Evolutionary conservation across 2,113 vertebrate genomes (phyloP), one percentile per base, ranked within the genome.

Genomic region (Hippopotamus amphibius): DNA sequence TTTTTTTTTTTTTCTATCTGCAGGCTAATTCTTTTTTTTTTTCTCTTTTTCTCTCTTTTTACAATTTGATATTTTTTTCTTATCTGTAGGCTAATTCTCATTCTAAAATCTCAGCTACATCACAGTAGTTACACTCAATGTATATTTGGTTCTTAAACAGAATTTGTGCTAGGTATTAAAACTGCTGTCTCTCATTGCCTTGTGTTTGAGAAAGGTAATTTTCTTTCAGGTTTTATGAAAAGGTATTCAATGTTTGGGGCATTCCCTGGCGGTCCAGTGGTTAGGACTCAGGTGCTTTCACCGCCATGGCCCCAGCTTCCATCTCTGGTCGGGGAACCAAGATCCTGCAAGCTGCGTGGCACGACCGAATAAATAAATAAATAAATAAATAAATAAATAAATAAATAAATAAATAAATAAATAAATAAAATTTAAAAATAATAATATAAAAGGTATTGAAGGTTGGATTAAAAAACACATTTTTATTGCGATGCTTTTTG

Each of bases 251-350:
- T 5, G 43, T 9, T 7, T 8, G 46, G 46, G 30, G 74, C 53
- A 28, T 22, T 61, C 22, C 21, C 21, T 3, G 16, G 2, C 0
- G 0, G 46, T 77, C 74, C 16, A 50, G 28, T 21, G 5, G 28
- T 77, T 77, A 21, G 48, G 26, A 48, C 30, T 19, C 10, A 37
- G 2, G 46, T 6, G 46, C 30, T 76, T 11, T 50, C 48, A 50
- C 4, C 19, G 28, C 15, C 5, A 15, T 76, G 72, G 15, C 16
- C 28, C 16, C 46, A 30, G 46, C 30, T 50, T 76, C 8, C 30
- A 19, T 9, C 8, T 7, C 2, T 76, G 46, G 4, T 30, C 48
- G 46, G 72, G 46, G 30, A 76, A 1, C 43, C 10, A 17, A 30
- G 26, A 50, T 76, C 28, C 4, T 15, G 30, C 17, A 30, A 16